Conservation (phyloP, 2,797 vertebrate genomes). For the Cyprinodon diabolis region DNA sequence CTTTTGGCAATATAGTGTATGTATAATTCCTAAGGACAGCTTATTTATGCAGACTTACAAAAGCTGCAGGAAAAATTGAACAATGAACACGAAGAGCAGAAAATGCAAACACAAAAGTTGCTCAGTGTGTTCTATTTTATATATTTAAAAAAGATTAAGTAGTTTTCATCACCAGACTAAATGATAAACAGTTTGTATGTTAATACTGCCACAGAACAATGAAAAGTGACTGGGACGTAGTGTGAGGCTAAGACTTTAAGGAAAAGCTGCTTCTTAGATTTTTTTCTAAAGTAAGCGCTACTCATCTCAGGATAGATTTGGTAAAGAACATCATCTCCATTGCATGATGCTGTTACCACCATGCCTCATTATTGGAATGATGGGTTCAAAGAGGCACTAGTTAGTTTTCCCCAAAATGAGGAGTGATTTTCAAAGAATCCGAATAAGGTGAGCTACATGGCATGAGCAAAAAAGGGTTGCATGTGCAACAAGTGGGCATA, state of each 20-base stretch:
- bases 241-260: background rate
- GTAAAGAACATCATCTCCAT: background rate
- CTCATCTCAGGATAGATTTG: background rate
- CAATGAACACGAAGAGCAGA: background rate
- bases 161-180: constrained; percentile 54
- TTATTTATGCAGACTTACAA: background rate
- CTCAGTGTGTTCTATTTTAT: constrained; percentile 25
- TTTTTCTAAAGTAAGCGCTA: background rate
- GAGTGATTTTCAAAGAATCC: too few relatives aligned
- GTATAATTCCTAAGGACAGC: background rate
- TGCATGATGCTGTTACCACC: background rate
- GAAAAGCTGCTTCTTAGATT: background rate
- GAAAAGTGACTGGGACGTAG: background rate
- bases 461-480: too few relatives aligned
- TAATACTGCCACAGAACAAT: constrained; percentile 42
- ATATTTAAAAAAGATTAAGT: constrained; percentile 29
- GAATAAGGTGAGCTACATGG: too few relatives aligned
- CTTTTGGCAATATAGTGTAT: too few relatives aligned
- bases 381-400: too few relatives aligned
- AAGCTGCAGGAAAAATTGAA: background rate
- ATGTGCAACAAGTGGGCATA: too few relatives aligned
- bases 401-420: too few relatives aligned
- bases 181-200: constrained; percentile 40
- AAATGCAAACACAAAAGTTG: background rate
- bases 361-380: background rate